Base-by-base conservation (phyloP, 2,113 vertebrate species). In the Nanorana parkeri region DNA sequence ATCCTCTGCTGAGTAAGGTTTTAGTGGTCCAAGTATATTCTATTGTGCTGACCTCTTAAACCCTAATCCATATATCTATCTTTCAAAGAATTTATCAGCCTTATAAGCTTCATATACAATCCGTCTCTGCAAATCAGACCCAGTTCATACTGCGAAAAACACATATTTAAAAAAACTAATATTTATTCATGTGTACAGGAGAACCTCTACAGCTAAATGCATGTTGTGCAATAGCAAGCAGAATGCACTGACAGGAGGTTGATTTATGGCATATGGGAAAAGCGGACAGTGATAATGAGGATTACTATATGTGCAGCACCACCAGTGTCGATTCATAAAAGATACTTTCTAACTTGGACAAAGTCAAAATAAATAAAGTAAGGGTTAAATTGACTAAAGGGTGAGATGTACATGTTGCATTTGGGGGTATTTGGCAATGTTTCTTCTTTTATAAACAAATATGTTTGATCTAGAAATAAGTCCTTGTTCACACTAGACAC, bases 131-230 rank as follows among this genome's bases (percentile, higher is more conserved):
- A 21, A 21, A 26, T 24, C 1, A 15, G 23, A 6, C 3, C 10
- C 21, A 63, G 21, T 26, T 24, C 0, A 1, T 63, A 26, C 20
- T 15, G 21, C 26, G 11, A 10, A 23, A 63, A 21, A 17, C 24
- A 16, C 23, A 24, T 19, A 28, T 78, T 65, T 77, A 26, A 29
- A 65, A 26, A 67, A 65, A 54, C 23, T 11, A 76, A 60, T 61
- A 76, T 76, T 76, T 76, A 58, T 72, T 72, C 68, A 72, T 61
- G 61, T 36, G 23, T 21, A 78, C 6, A 78, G 19, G 17, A 67
- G 1, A 67, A 51, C 47, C 17, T 26, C 19, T n/a, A 32, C 10
- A 65, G 21, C 16, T 65, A 67, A 55, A 20, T 47, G 47, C 17
- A 67, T 78, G 63, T 78, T 66, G 47, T 29, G 76, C 24, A n/a